Base-by-base conservation (phyloP, 2,888 invertebrate genomes). In the Acholoe squamosa region DNA sequence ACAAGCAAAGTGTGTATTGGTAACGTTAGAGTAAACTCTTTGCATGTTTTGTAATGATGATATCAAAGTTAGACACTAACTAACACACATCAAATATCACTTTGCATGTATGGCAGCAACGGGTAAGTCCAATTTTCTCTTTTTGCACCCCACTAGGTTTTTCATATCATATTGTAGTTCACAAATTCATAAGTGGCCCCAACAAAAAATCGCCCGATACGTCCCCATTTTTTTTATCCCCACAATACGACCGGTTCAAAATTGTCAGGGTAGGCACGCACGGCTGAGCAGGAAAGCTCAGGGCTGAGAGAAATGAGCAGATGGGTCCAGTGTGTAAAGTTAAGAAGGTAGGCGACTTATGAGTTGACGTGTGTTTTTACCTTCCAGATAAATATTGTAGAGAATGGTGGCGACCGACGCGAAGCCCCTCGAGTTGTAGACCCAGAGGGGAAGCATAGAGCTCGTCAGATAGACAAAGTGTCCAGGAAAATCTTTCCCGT, bases 401-500 rank as follows among this genome's bases (percentile, higher is more conserved):
- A 91, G 54, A 90, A 91, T 77, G 91, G 90, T 43, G 90, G 76
- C 28, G 90, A 91, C 67, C 89, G 90, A 28, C 76, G 90, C 51
- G 90, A 90, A 31, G 90, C 91, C 33, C 91, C 91, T 52, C 84
- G 91, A 54, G 91, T 91, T 52, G 91, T 92, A n/a, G 92, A 92
- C 34, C 92, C 92, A 3, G 92, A 92, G 84, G 92, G 92, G 22
- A 92, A 92, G 56, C 89, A 77, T 76, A 90, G 90, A 89, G 92
- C 92, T 5, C 84, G 92, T 28, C 67, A 90, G 33, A 91, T 92
- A 43, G 92, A 92, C 91, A 92, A 92, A 91, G 90, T 92, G 25
- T 92, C 92, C 43, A 84, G 92, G 76, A 92, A 92, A 91, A 88
- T 92, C n/a, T 92, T 92, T 67, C 92, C 92, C 51, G 54, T 91